Base-by-base conservation (phyloP, 2,113 vertebrate genomes). In the Neomonachus schauinslandi region DNA sequence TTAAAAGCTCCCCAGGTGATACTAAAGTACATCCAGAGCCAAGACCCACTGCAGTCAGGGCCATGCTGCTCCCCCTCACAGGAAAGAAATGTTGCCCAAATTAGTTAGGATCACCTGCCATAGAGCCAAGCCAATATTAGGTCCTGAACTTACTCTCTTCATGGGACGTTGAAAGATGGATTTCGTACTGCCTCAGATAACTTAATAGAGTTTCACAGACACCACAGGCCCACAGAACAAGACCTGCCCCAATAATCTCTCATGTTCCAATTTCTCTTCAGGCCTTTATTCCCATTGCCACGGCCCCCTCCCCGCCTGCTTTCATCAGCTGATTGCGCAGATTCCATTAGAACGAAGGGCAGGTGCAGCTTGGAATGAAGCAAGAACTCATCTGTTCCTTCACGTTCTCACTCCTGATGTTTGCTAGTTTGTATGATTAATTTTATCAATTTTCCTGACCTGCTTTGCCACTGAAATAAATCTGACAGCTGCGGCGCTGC, bases 381-480 rank as follows among this genome's bases (percentile, higher is more conserved):
- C 97, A 93, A 95, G 97, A 97, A 96, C 98, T 98, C 98, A 97
- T 98, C 98, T 98, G 98, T 86, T 98, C 98, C 98, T 96, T 97
- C 97, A 97, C 84, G 49, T 98, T 96, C 97, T 84, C 98, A 91
- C 98, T 99, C 98, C 98, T 76, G 95, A 98, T 98, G 98, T 98
- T 98, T 98, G 98, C 98, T 99, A 97, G 98, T 99, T 99, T 98
- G 98, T 99, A 98, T 99, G 99, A 99, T 99, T 99, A 99, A 99
- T 99, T 99, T 98, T 98, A 99, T 99, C 99, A 98, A 99, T 99
- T 99, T 99, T 98, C 98, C 98, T 99, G 99, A 99, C 99, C 99
- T 98, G 98, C 98, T 99, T 98, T 99, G 98, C 98, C 99, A 98
- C 98, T 42, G 98, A 99, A 99, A 99, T 98, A 98, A 98, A 99